Base-by-base conservation (phyloP, 2,113 vertebrate genomes). In the Isurus oxyrinchus region DNA sequence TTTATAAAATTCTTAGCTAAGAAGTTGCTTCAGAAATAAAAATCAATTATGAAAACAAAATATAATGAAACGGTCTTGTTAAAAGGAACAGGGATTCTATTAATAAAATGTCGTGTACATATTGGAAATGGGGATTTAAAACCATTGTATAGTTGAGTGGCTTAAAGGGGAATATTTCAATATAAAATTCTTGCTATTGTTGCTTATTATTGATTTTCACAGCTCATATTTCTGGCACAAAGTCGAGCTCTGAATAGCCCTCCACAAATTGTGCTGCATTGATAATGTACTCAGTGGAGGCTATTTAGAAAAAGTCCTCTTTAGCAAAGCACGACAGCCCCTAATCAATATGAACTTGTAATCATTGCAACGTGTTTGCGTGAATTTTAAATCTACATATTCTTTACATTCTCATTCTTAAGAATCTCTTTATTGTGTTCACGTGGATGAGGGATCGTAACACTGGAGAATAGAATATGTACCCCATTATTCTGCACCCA, bases 1-100 rank as follows among this genome's bases (percentile, higher is more conserved):
- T 57, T 90, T 5, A 55, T 57, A 31, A 57, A 88, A 55, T 13
- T 57, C 87, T 55, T 57, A 57, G 55, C 0, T 5, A 57, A 90
- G 53, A 57, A 90, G 23, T 57, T 90, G 87, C 87, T 59, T 59
- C 55, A 35, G 14, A 84, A 40, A 84, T 84, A 4, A 84, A 40
- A 84, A 84, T 84, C 79, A 84, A 44, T 84, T 84, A 84, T 84
- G 14, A 40, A 84, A 84, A 79, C 76, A 81, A 84, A 84, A 84
- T 84, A 49, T 84, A 44, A 84, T 49, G 81, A 84, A 84, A 84
- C 21, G 81, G 0, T 84, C 40, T 59, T 91, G 88, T 91, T 91
- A 31, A 91, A 57, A 90, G 87, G 25, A 55, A 57, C 53, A 57
- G 5, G 88, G 31, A 91, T 57, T 55, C 55, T 55, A 57, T 91